A percentile compares a stretch with the other conserved stretches of the same genome.
phyloP scores from a whole-genome alignment of 1,140 invertebrate species.

The Anagrus nilaparvatae region DNA sequence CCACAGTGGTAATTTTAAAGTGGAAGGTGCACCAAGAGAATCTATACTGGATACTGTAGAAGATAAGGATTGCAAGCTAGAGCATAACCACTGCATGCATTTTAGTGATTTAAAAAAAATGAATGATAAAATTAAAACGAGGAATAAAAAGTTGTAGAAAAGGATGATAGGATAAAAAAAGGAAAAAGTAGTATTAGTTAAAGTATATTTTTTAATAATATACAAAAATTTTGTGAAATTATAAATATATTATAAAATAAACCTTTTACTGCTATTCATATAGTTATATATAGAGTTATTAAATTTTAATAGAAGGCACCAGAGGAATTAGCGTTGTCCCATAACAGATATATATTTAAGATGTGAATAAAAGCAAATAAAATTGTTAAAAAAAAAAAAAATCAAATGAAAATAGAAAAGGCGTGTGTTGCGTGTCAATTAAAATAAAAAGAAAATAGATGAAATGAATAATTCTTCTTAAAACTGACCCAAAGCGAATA shows the following conservation, averaged over 20 bases:
- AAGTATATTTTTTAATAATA: too few relatives aligned
- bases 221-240: too few relatives aligned
- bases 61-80: constrained; percentile 44
- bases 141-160: constrained; percentile 5
- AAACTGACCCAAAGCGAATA: too few relatives aligned
- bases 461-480: too few relatives aligned
- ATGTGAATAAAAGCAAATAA: background rate
- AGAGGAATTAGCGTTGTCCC: constrained; percentile 30
- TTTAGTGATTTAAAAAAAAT: constrained; percentile 4
- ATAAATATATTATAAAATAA: too few relatives aligned
- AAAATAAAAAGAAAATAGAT: constrained; percentile 1
- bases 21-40: constrained; percentile 40
- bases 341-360: constrained; percentile 21
- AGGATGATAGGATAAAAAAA: too few relatives aligned
- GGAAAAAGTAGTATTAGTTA: too few relatives aligned
- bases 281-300: constrained; percentile 11
- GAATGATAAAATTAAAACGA: constrained; percentile 13
- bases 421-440: background rate
- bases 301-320: constrained; percentile 19
- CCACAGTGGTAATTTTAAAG: constrained; percentile 54
- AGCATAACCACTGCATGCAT: constrained; percentile 42
- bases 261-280: too few relatives aligned
- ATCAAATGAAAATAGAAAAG: background rate
- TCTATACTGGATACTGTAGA: constrained; percentile 43
- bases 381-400: background rate